A percentile compares a stretch with the other conserved stretches of the same genome.
These are phyloP conservation scores for Drosophila funebris DNA, from an alignment of 1,140 invertebrate genomes.

Conservation along the genomic window DNA sequence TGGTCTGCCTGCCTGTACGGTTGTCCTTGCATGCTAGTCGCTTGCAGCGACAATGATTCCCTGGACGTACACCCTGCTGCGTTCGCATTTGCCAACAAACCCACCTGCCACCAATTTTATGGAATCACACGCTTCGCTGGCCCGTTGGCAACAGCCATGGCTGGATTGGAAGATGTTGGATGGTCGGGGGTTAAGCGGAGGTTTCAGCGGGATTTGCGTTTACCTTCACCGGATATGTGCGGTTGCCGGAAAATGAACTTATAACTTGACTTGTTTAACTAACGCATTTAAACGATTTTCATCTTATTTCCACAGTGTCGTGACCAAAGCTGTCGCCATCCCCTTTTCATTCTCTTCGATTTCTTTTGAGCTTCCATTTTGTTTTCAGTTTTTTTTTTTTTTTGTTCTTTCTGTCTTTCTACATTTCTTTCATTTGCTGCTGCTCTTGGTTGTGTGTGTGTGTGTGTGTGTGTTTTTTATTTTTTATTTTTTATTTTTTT, in stretches of 20 bases:
- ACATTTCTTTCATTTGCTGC: background rate
- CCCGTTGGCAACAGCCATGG: conserved; percentile 36
- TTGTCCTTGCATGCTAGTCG: conserved; percentile 33
- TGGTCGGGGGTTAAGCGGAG: background rate
- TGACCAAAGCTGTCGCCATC: background rate
- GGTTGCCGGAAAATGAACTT: conserved; percentile 80
- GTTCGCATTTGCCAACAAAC: no score
- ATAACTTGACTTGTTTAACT: conserved; percentile 81
- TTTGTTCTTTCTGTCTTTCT: background rate
- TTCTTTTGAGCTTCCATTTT: background rate
- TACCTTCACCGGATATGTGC: conserved; percentile 72
- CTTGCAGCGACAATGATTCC: conserved; percentile 63
- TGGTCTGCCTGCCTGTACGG: background rate
- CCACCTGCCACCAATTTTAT: conserved; percentile 62
- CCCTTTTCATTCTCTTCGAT: background rate
- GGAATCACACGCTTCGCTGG: conserved; percentile 74
- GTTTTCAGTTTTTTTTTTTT: conserved; percentile 8
- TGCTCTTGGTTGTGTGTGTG: background rate
- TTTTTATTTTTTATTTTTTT: no score
- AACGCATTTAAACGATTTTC: conserved; percentile 80
- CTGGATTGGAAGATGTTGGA: background rate
- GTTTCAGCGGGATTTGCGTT: conserved; percentile 36
- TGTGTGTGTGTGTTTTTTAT: no score
- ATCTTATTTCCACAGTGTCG: conserved; percentile 37
- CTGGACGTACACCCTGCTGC: conserved; percentile 23